Base-by-base conservation (phyloP, 2,113 vertebrate genomes). In the Fregata magnificens region DNA sequence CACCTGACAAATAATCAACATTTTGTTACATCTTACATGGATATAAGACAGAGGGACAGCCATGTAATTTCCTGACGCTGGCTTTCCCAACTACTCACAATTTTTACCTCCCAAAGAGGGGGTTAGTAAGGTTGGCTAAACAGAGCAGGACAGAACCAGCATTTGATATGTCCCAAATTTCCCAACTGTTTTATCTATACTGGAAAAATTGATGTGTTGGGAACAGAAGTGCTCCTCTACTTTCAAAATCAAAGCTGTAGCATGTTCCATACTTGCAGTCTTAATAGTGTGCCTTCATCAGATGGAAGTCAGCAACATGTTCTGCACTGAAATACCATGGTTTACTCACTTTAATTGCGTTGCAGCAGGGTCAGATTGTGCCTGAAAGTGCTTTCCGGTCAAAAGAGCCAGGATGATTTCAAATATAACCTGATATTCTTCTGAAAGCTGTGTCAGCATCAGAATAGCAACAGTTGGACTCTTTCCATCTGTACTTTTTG, bases 401-500 rank as follows among this genome's bases (percentile, higher is more conserved):
- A 42, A 49, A 88, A 88, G 45, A 82, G 14, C 4, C 14, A 11
- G 58, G 31, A 34, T 25, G 4, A 52, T 73, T 89, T 90, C 18
- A 15, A 76, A 80, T 42, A 42, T 90, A 91, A 58, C 3, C 12
- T 50, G 40, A 20, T 80, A 31, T 25, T 66, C 20, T 67, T 78
- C 40, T 70, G 63, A 88, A 94, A 82, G 40, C 38, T 70, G 21
- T 45, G 58, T 77, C 86, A 88, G 28, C 44, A 26, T 90, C 53
- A 81, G 72, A 95, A 86, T 85, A 90, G 67, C 73, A 92, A 86
- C 69, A 73, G 55, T 74, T 88, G 72, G 69, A 82, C 25, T 88
- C 42, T 73, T 92, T 50, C 80, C 80, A 81, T 74, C 82, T 91
- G 45, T 70, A 74, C 55, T 86, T 91, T 81, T 81, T 77, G 65